phyloP scores from a whole-genome alignment of 2,888 invertebrate species.

The Parnassius orleans region DNA sequence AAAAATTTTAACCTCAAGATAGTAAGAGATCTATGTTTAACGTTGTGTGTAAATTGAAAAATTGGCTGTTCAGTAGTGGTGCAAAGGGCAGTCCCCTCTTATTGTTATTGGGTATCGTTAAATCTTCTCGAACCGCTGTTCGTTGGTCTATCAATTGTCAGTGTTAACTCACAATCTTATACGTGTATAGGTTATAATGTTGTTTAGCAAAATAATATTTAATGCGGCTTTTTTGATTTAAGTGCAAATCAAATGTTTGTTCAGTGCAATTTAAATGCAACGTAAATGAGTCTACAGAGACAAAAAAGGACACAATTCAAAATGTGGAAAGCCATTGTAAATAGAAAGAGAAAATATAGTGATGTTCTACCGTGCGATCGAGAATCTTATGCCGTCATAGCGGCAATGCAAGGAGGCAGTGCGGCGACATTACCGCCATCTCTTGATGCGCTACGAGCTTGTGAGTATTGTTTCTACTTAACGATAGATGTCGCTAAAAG shows the following conservation, averaged over 20 bases:
- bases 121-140: constrained; percentile 49
- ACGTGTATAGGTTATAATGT: constrained; percentile 31
- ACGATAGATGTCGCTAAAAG: constrained; percentile 52
- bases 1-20: too few relatives aligned
- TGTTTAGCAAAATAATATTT: constrained; percentile 11
- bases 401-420: constrained; percentile 72
- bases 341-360: constrained; percentile 72
- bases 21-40: too few relatives aligned
- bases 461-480: constrained; percentile 69
- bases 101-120: constrained; percentile 56
- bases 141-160: constrained; percentile 66
- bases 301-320: constrained; percentile 64
- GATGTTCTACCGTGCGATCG: constrained; percentile 65
- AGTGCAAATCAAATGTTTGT: background rate
- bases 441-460: constrained; percentile 74
- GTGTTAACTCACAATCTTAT: constrained; percentile 40
- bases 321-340: constrained; percentile 75
- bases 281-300: constrained; percentile 70
- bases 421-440: constrained; percentile 76
- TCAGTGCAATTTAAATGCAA: constrained; percentile 34
- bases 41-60: constrained; percentile 21
- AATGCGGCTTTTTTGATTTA: background rate
- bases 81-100: constrained; percentile 62
- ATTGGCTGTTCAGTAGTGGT: constrained; percentile 27
- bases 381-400: constrained; percentile 71